Conservation (phyloP, 2,113 vertebrate genomes). For the Prunella fulvescens region DNA sequence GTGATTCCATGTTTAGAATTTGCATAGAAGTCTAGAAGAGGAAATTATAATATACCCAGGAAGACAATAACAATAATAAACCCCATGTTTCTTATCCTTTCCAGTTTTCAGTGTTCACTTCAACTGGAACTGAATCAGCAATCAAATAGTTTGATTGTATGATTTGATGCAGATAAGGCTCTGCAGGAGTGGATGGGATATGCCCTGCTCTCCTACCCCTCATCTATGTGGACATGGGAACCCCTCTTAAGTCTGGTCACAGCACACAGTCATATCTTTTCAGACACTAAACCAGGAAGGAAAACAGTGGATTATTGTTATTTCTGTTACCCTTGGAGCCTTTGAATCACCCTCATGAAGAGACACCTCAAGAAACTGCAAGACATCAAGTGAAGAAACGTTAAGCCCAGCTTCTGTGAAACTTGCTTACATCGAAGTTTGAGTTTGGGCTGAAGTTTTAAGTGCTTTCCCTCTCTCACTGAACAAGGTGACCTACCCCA, state of each 20-base stretch:
- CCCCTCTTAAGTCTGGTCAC: not conserved
- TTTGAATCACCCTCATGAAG: not conserved
- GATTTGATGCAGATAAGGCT: not conserved
- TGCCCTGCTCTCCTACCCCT: not conserved
- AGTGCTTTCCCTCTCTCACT: not conserved
- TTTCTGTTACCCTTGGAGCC: not conserved
- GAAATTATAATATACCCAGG: not conserved
- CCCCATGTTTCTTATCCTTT: not conserved
- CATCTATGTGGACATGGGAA: not conserved
- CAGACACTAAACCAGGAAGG: not conserved
- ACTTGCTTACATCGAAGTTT: not conserved
- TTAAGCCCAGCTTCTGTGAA: not conserved
- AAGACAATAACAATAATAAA: not conserved
- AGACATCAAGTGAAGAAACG: not conserved
- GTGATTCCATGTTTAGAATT: not conserved
- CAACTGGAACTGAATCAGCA: not conserved
- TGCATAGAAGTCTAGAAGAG: not conserved
- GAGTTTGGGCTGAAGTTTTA: constrained; percentile 26
- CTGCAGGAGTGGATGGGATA: not conserved
- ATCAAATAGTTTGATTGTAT: not conserved
- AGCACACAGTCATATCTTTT: not conserved
- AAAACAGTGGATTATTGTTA: not conserved
- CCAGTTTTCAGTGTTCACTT: not conserved
- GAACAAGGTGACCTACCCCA: constrained; percentile 14
- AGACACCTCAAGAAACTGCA: not conserved